Percentiles rank a stretch among this genome's conserved stretches.
These are phyloP conservation scores for Sebastolobus alascanus DNA, from an alignment of 2,797 vertebrate genomes.

Conservation along the genomic window DNA sequence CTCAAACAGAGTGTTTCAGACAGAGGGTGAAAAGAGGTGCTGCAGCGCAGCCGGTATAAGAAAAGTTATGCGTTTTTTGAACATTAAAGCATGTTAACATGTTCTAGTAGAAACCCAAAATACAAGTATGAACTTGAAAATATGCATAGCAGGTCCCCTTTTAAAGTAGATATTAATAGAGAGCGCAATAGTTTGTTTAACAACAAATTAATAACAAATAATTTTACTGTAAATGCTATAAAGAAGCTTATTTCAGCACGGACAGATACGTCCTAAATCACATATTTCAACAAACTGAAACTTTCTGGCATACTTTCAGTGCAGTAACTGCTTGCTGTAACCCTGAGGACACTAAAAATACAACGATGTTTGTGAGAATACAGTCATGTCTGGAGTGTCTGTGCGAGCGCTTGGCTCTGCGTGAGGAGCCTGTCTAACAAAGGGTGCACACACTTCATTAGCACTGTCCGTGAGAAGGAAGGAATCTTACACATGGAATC, in stretches of 20 bases:
- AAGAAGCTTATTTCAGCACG: not conserved
- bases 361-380: conserved; percentile 36
- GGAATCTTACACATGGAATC: conserved; percentile 82
- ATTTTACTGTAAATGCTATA: not conserved
- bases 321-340: conserved; percentile 15
- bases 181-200: not conserved
- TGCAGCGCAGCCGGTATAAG: too few relatives aligned
- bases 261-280: conserved; percentile 1
- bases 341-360: not conserved
- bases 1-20: too few relatives aligned
- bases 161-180: not conserved
- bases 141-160: too few relatives aligned
- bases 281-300: conserved; percentile 16
- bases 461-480: conserved; percentile 82
- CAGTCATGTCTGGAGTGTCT: conserved; percentile 36
- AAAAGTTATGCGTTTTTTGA: too few relatives aligned
- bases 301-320: not conserved
- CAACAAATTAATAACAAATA: not conserved
- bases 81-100: too few relatives aligned
- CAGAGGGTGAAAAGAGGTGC: too few relatives aligned
- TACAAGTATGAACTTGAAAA: too few relatives aligned
- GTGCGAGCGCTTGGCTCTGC: conserved; percentile 41
- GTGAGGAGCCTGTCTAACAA: conserved; percentile 72
- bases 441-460: conserved; percentile 83
- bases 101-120: too few relatives aligned